A percentile compares a stretch with the other conserved stretches of the same genome.
These are phyloP conservation scores for Hypena proboscidalis DNA, from an alignment of 2,888 invertebrate species.

Conservation along the genomic window DNA sequence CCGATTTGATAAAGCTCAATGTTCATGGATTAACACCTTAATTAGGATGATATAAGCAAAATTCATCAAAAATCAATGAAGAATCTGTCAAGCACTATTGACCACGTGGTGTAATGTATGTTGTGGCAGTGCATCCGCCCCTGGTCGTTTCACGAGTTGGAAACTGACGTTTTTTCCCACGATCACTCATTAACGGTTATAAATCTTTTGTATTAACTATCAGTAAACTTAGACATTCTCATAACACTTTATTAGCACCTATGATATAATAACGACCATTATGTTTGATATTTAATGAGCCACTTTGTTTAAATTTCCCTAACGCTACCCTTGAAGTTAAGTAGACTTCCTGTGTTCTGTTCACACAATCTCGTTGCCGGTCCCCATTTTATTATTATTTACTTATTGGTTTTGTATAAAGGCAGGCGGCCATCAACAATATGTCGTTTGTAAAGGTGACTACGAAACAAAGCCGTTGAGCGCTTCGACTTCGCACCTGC, in stretches of 20 bases:
- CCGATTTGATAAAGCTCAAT: constrained; percentile 9
- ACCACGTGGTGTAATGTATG: constrained; percentile 70
- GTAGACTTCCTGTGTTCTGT: constrained; percentile 77
- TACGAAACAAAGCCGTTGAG: constrained; percentile 81
- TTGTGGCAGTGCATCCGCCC: constrained; percentile 69
- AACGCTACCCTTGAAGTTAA: constrained; percentile 64
- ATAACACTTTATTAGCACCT: constrained; percentile 4
- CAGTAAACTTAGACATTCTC: constrained; percentile 19
- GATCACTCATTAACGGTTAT: constrained; percentile 66
- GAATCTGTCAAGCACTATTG: constrained; percentile 56
- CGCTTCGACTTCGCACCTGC: constrained; percentile 77
- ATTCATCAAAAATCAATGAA: constrained; percentile 35
- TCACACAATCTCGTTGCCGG: constrained; percentile 74
- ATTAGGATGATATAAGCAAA: constrained; percentile 14
- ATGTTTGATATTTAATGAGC: constrained; percentile 26
- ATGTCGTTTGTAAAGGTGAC: constrained; percentile 82
- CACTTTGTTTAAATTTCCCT: constrained; percentile 33
- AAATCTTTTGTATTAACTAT: constrained; percentile 60
- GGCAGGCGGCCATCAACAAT: constrained; percentile 79
- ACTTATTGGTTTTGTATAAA: constrained; percentile 80
- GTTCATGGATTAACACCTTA: constrained; percentile 16
- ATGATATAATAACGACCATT: constrained; percentile 4
- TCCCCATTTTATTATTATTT: constrained; percentile 80
- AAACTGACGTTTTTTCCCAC: constrained; percentile 78
- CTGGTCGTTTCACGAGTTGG: constrained; percentile 62